phyloP scores from a whole-genome alignment of 2,113 vertebrate genomes.

The Protomyctophum bolini region DNA sequence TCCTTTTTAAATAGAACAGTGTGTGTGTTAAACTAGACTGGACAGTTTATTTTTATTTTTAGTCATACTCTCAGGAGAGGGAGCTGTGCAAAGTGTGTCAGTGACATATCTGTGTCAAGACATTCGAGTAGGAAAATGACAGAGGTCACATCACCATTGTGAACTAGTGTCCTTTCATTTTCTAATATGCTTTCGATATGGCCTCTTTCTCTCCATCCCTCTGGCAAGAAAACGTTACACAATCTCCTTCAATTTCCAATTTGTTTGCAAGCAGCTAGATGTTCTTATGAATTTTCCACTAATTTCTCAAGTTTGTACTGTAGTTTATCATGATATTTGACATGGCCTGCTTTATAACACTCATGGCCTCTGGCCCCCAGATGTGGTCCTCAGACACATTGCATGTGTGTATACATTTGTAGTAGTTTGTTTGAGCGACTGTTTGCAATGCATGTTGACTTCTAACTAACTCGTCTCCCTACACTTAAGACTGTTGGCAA shows the following conservation, averaged over 20 bases:
- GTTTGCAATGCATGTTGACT: neutral
- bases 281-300: too few species aligned
- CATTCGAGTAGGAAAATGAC: slow-evolving; percentile 21
- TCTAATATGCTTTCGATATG: neutral
- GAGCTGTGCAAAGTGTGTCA: slow-evolving; percentile 60
- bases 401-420: slow-evolving; percentile 13
- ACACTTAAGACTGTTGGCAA: neutral
- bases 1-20: slow-evolving; percentile 53
- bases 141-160: slow-evolving; percentile 25
- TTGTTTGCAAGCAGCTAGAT: neutral
- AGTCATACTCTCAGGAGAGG: slow-evolving; percentile 52
- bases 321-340: neutral
- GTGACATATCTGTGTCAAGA: slow-evolving; percentile 67
- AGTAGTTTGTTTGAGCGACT: slow-evolving; percentile 7
- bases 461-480: neutral
- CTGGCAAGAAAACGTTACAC: too few species aligned
- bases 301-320: neutral
- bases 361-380: neutral
- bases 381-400: neutral
- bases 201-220: neutral
- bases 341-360: neutral
- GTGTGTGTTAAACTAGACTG: slow-evolving; percentile 52
- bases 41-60: slow-evolving; percentile 59
- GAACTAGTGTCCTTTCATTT: neutral
- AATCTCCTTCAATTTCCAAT: neutral